A percentile compares a stretch with the other conserved stretches of the same genome.
Conservation (phyloP, 2,797 vertebrate genomes). For the Gymnoscopelus microlampas region DNA sequence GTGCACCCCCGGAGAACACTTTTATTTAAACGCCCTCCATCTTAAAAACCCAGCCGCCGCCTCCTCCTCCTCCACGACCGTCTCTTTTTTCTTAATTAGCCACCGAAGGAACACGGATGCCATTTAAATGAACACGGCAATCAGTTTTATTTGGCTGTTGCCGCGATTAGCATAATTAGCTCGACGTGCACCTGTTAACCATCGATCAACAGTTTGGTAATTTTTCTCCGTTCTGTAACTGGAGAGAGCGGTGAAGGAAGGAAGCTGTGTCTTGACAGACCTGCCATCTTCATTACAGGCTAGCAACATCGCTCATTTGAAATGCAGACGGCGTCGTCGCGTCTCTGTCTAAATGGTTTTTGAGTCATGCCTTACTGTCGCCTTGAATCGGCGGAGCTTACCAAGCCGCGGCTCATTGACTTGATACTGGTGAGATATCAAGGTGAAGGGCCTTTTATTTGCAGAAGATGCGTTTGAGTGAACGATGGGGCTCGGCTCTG, state of each 20-base stretch:
- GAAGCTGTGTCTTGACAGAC: slow-evolving; percentile 59
- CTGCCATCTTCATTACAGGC: slow-evolving; percentile 57
- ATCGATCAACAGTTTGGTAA: slow-evolving; percentile 78
- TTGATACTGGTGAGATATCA: slow-evolving; percentile 25
- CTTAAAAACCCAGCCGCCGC: slow-evolving; percentile 58
- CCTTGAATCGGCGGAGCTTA: slow-evolving; percentile 16
- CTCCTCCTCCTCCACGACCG: slow-evolving; percentile 58
- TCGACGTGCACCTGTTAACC: slow-evolving; percentile 78
- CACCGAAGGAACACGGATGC: slow-evolving; percentile 77
- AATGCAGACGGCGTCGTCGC: slow-evolving; percentile 40
- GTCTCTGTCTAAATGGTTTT: slow-evolving; percentile 30
- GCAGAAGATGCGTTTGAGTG: slow-evolving; percentile 22
- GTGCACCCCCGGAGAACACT: slow-evolving; percentile 70
- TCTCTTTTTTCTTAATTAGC: slow-evolving; percentile 77
- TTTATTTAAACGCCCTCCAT: slow-evolving; percentile 73
- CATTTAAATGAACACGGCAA: slow-evolving; percentile 83
- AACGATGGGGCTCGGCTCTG: slow-evolving; percentile 11
- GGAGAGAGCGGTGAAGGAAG: slow-evolving; percentile 41
- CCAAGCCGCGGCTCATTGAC: slow-evolving; percentile 33
- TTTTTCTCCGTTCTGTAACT: slow-evolving; percentile 67
- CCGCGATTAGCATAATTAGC: slow-evolving; percentile 79
- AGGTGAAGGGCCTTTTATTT: slow-evolving; percentile 48
- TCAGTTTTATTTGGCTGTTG: slow-evolving; percentile 81
- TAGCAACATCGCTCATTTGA: slow-evolving; percentile 31
- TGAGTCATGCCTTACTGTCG: slow-evolving; percentile 31